Base-by-base conservation (phyloP, 2,797 vertebrate genomes). In the Chiroxiphia lanceolata region DNA sequence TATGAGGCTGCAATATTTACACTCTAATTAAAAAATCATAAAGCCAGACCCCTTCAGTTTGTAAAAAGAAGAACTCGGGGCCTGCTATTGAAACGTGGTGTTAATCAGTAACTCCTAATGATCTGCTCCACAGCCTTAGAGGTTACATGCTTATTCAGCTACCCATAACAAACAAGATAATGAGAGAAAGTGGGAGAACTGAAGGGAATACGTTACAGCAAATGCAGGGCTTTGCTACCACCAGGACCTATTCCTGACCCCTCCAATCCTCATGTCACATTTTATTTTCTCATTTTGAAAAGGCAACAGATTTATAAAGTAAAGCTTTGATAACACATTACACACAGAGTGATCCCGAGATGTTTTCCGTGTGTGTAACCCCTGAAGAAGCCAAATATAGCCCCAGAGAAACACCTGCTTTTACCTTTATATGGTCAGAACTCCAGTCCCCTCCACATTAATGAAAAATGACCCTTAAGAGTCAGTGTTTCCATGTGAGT, bases 1-100 rank as follows among this genome's bases (percentile, higher is more conserved):
- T 98, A 98, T 98, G 97, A 97, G 96, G 97, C 97, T 98, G 95
- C 96, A 90, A 97, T 99, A 98, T 99, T 99, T 99, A 98, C 98
- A 98, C 97, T 98, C 98, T 97, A 98, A 99, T 99, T 99, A 98
- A 98, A 98, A 98, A 98, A 98, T 98, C 97, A 98, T 98, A 97
- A 98, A 98, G 95, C 94, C 97, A 97, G 96, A 93, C 93, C 92
- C 94, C 94, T 98, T 97, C 96, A 95, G 97, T 97, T 96, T 97
- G 95, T 97, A 98, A 96, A 97, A 97, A 97, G 98, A 97, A 97
- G 95, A 98, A 98, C 97, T 97, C 88, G 33, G 97, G 96, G 98
- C 96, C 87, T 97, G 97, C 97, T 97, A 95, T 97, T 96, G 97
- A 96, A 96, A 96, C 13, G 8, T 40, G 71, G 92, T 40, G 97